phyloP scores from a whole-genome alignment of 2,113 vertebrate species.

The Antechinus flavipes region DNA sequence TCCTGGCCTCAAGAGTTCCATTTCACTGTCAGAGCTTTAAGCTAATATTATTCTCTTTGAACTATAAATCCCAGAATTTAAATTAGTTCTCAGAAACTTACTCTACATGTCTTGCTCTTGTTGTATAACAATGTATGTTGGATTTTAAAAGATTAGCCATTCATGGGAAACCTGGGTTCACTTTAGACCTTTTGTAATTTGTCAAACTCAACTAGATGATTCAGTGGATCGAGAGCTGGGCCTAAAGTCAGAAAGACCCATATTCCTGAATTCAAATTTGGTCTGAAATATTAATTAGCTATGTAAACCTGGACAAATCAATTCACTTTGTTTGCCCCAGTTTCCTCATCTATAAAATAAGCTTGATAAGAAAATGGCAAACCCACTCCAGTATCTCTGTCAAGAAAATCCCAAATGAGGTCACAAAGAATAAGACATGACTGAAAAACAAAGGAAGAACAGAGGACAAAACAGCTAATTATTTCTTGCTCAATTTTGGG shows the following conservation, averaged over 20 bases:
- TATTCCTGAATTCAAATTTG: no score
- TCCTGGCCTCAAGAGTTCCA: not conserved
- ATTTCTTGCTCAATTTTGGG: not conserved
- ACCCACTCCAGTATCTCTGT: no score
- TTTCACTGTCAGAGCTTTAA: not conserved
- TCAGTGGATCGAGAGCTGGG: not conserved
- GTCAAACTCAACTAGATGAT: not conserved
- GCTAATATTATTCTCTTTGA: not conserved
- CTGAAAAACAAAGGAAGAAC: no score
- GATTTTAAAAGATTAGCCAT: not conserved
- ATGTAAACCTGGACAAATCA: no score
- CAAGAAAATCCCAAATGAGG: no score
- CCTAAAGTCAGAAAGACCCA: no score
- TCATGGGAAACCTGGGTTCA: not conserved
- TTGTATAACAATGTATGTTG: not conserved
- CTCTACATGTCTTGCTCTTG: not conserved
- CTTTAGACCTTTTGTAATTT: not conserved
- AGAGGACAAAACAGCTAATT: not conserved
- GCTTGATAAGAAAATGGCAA: no score
- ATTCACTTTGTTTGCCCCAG: no score
- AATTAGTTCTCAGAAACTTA: not conserved
- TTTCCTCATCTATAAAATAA: no score
- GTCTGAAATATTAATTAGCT: no score
- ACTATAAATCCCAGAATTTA: not conserved
- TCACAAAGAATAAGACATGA: no score